phyloP scores from a whole-genome alignment of 2,888 invertebrate species.

The Erebia palarica region DNA sequence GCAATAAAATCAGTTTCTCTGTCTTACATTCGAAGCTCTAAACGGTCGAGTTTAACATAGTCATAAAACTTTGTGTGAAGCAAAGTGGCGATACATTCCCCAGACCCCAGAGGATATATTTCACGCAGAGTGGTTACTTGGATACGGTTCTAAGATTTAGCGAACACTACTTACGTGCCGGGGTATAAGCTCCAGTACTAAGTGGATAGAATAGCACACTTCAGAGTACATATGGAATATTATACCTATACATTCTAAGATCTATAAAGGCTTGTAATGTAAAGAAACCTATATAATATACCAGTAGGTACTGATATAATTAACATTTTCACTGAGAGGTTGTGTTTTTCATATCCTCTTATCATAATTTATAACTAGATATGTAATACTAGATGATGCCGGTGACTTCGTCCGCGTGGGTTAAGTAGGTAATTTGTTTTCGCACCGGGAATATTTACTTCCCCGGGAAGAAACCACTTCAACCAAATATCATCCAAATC shows the following conservation, averaged over 20 bases:
- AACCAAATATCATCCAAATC: too few relatives aligned
- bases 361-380: too few relatives aligned
- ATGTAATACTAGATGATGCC: too few relatives aligned
- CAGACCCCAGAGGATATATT: constrained; percentile 23
- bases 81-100: constrained; percentile 31
- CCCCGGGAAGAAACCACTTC: too few relatives aligned
- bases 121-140: constrained; percentile 24
- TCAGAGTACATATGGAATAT: constrained; percentile 19
- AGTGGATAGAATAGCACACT: constrained; percentile 22
- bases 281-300: too few relatives aligned
- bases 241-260: constrained; percentile 6
- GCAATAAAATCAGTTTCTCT: constrained; percentile 23
- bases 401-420: too few relatives aligned
- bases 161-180: constrained; percentile 24
- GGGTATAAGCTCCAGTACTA: constrained; percentile 24
- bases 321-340: too few relatives aligned
- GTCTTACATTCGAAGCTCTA: constrained; percentile 23
- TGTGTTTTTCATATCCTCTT: too few relatives aligned
- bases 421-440: too few relatives aligned
- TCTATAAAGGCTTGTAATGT: background rate
- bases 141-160: constrained; percentile 26
- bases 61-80: constrained; percentile 34
- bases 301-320: too few relatives aligned
- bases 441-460: too few relatives aligned
- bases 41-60: constrained; percentile 26